phyloP scores from a whole-genome alignment of 2,888 invertebrate genomes.

The Cryptus armator region DNA sequence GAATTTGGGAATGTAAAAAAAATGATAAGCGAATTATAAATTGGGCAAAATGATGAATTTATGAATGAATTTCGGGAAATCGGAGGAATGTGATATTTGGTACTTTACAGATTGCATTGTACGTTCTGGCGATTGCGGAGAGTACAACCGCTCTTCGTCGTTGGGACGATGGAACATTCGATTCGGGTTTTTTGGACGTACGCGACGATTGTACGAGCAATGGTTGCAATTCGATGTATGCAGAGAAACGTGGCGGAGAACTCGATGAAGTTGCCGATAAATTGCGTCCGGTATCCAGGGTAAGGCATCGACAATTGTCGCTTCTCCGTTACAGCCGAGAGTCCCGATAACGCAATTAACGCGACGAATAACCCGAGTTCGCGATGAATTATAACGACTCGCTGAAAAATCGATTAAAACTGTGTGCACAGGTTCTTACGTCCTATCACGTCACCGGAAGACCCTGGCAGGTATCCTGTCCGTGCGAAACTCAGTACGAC shows the following conservation, averaged over 20 bases:
- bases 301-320: not conserved
- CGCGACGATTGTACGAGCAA: conserved; percentile 59
- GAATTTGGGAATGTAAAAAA: too few relatives aligned
- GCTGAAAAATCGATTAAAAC: conserved; percentile 21
- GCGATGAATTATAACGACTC: not conserved
- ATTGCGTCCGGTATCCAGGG: conserved; percentile 47
- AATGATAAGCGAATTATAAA: too few relatives aligned
- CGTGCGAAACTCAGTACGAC: conserved; percentile 75
- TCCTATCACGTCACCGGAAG: conserved; percentile 56
- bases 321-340: conserved; percentile 1
- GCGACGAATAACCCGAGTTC: not conserved
- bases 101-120: conserved; percentile 47
- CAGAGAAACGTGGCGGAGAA: conserved; percentile 62
- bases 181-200: conserved; percentile 37
- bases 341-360: conserved; percentile 8
- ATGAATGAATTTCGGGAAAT: not conserved
- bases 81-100: not conserved
- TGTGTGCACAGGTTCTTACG: conserved; percentile 45
- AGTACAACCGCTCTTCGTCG: conserved; percentile 34
- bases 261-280: conserved; percentile 54
- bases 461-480: conserved; percentile 71
- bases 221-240: conserved; percentile 44
- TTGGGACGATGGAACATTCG: conserved; percentile 55
- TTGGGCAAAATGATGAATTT: not conserved
- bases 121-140: conserved; percentile 37